phyloP scores from a whole-genome alignment of 64 coral and sea anemone genomes.

The Astreopora myriophthalma region DNA sequence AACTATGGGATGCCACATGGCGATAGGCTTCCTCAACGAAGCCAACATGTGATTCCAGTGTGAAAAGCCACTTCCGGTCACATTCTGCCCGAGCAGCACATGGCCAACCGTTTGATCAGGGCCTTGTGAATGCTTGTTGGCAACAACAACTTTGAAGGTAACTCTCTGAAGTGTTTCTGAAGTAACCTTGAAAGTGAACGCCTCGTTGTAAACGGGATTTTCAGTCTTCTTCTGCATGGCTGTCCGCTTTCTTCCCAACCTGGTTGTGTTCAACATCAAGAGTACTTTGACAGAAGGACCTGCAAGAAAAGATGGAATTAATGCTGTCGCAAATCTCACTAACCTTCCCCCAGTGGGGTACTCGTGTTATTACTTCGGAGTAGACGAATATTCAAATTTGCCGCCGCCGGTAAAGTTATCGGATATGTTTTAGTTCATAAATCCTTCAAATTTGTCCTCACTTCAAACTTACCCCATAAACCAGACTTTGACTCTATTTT shows the following conservation, averaged over 20 bases:
- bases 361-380: too few relatives aligned
- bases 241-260: slow-evolving; percentile 90
- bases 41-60: slow-evolving; percentile 98
- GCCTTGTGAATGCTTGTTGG: slow-evolving; percentile 92
- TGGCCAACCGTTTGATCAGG: slow-evolving; percentile 90
- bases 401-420: too few relatives aligned
- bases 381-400: too few relatives aligned
- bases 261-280: slow-evolving; percentile 82
- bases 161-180: slow-evolving; percentile 77
- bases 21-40: slow-evolving; percentile 82
- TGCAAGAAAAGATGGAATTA: neutral
- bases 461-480: slow-evolving; percentile 81
- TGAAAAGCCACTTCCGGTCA: slow-evolving; percentile 84
- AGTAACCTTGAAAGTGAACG: slow-evolving; percentile 98
- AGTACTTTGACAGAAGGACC: slow-evolving; percentile 91
- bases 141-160: slow-evolving; percentile 80
- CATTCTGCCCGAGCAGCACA: slow-evolving; percentile 82
- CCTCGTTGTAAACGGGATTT: slow-evolving; percentile 98
- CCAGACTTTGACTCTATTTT: slow-evolving; percentile 84
- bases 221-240: slow-evolving; percentile 85
- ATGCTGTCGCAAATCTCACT: too few relatives aligned
- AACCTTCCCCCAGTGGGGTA: too few relatives aligned
- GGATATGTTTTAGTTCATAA: neutral
- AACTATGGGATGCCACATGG: slow-evolving; percentile 98
- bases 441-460: neutral